Conservation (phyloP, 2,888 invertebrate genomes). For the Malacosoma neustria region DNA sequence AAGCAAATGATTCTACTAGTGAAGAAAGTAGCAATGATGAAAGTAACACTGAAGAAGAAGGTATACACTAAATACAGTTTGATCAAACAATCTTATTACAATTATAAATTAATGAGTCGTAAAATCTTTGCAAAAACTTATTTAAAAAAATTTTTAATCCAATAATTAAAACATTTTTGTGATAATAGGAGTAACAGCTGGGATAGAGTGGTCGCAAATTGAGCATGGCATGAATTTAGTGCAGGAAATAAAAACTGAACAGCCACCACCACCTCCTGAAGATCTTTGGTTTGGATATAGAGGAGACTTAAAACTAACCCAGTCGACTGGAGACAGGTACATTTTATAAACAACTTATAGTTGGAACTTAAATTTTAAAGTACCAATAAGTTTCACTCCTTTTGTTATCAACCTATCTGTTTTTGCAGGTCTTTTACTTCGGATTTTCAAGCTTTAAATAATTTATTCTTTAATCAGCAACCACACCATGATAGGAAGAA, state of each 20-base stretch:
- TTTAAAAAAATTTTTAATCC: too few species aligned
- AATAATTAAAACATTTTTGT: too few species aligned
- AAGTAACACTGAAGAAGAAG: constrained; percentile 19
- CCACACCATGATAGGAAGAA: constrained; percentile 26
- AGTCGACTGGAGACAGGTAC: not conserved
- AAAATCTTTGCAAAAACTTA: constrained; percentile 10
- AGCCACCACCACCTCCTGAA: constrained; percentile 17
- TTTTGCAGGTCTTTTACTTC: constrained; percentile 29
- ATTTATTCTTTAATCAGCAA: constrained; percentile 40
- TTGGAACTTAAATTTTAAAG: too few species aligned
- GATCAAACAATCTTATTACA: not conserved
- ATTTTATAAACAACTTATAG: too few species aligned
- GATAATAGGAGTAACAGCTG: constrained; percentile 27
- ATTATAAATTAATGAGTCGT: constrained; percentile 1
- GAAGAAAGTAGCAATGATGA: constrained; percentile 36
- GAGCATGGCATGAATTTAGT: constrained; percentile 39
- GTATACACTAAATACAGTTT: too few species aligned
- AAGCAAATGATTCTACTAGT: constrained; percentile 45
- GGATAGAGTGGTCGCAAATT: constrained; percentile 53
- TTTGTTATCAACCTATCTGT: not conserved
- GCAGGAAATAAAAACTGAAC: constrained; percentile 47
- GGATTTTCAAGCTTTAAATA: constrained; percentile 37
- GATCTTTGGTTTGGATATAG: constrained; percentile 53
- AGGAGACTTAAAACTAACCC: constrained; percentile 19
- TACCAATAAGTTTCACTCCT: too few species aligned